A percentile compares a stretch with the other conserved stretches of the same genome.
These are phyloP conservation scores for Phrynocephalus vlangalii DNA, from an alignment of 2,797 vertebrate species.

Conservation along the genomic window DNA sequence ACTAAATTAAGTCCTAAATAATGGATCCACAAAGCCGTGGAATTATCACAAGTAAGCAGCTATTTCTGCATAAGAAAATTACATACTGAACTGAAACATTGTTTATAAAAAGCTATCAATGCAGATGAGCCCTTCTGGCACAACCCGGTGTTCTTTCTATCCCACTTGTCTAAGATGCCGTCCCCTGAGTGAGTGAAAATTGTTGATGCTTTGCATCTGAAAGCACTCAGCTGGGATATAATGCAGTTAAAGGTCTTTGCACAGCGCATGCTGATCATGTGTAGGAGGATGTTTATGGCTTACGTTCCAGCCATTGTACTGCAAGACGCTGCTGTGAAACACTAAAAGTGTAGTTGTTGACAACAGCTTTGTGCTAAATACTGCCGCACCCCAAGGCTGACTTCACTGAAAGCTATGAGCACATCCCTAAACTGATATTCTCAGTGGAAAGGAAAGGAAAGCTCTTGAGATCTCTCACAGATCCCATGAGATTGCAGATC, in stretches of 20 bases:
- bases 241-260: neutral
- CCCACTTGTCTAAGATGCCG: neutral
- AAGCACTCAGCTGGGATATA: neutral
- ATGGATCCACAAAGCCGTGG: neutral
- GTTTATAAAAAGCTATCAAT: neutral
- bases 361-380: slow-evolving; percentile 5
- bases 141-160: neutral
- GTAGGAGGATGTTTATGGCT: slow-evolving; percentile 17
- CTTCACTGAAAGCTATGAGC: slow-evolving; percentile 8
- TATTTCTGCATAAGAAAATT: neutral
- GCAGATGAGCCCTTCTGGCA: neutral
- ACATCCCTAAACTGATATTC: slow-evolving; percentile 7
- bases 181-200: neutral
- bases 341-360: neutral
- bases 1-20: neutral
- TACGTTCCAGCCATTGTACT: neutral
- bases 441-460: slow-evolving; percentile 15
- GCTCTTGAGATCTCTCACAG: neutral
- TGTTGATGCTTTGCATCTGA: neutral
- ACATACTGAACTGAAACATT: neutral
- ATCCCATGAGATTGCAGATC: neutral
- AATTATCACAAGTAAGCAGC: neutral
- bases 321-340: slow-evolving; percentile 1
- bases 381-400: neutral
- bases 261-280: neutral